A percentile compares a stretch with the other conserved stretches of the same genome.
phyloP scores from a whole-genome alignment of 2,888 invertebrate genomes.

The Pelosia muscerda region DNA sequence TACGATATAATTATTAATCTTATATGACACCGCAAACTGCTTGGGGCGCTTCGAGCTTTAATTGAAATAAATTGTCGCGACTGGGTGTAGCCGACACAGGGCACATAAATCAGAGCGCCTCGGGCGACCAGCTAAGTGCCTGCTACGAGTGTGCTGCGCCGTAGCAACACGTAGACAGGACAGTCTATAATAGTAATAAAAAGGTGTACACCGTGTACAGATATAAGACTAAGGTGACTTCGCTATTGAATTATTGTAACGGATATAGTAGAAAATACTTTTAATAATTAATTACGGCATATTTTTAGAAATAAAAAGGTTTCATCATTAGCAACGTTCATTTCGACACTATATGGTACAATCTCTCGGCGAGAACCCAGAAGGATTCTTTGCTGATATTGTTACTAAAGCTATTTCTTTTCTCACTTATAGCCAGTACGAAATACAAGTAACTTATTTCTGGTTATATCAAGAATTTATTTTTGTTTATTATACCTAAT shows the following conservation, averaged over 20 bases:
- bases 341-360: not conserved
- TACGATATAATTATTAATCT: conserved; percentile 57
- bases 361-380: not conserved
- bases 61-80: conserved; percentile 87
- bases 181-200: conserved; percentile 9
- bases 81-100: conserved; percentile 77
- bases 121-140: conserved; percentile 85
- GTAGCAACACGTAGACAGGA: conserved; percentile 59
- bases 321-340: no score
- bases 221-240: no score
- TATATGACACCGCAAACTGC: conserved; percentile 57
- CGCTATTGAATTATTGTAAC: not conserved
- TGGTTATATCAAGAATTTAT: not conserved
- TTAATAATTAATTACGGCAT: not conserved
- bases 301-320: no score
- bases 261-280: not conserved
- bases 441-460: not conserved
- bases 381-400: not conserved
- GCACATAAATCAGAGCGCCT: conserved; percentile 85
- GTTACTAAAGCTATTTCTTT: no score
- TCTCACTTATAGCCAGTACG: no score
- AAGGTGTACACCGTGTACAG: not conserved
- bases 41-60: conserved; percentile 73
- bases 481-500: no score
- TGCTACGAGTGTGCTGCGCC: conserved; percentile 65